A percentile compares a stretch with the other conserved stretches of the same genome.
These are phyloP conservation scores for Pteropus rufus DNA, from an alignment of 2,797 vertebrate species.

Conservation along the genomic window DNA sequence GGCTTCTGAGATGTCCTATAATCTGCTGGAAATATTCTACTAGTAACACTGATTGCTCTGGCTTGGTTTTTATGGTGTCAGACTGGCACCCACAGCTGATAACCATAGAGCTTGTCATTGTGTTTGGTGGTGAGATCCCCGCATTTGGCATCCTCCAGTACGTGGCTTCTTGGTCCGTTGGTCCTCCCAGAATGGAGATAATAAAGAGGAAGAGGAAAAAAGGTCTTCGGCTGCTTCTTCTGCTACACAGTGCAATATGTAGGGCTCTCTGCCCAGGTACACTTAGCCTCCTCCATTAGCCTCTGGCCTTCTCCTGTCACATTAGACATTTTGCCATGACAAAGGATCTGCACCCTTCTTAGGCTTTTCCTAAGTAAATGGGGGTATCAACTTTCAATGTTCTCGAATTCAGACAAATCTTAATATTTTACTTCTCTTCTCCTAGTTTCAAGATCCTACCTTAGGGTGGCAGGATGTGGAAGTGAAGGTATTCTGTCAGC, in stretches of 20 bases:
- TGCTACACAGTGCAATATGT: not conserved
- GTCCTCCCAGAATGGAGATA: not conserved
- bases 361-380: not conserved
- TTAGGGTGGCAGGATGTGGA: not conserved
- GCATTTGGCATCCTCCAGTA: not conserved
- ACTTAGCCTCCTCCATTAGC: not conserved
- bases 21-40: not conserved
- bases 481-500: not conserved
- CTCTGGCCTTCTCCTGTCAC: not conserved
- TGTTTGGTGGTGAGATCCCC: not conserved
- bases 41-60: not conserved
- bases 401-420: not conserved
- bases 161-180: not conserved
- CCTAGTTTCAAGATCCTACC: not conserved
- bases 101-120: not conserved
- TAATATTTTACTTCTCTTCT: not conserved
- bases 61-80: not conserved
- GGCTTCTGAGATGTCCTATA: not conserved
- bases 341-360: not conserved
- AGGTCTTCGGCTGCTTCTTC: not conserved
- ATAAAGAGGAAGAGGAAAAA: not conserved
- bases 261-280: not conserved
- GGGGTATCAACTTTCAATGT: not conserved
- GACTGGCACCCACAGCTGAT: not conserved
- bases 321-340: not conserved